Evolutionary conservation across 2,888 invertebrate genomes (phyloP).

Genomic region (Stenoptilia bipunctidactyla): DNA sequence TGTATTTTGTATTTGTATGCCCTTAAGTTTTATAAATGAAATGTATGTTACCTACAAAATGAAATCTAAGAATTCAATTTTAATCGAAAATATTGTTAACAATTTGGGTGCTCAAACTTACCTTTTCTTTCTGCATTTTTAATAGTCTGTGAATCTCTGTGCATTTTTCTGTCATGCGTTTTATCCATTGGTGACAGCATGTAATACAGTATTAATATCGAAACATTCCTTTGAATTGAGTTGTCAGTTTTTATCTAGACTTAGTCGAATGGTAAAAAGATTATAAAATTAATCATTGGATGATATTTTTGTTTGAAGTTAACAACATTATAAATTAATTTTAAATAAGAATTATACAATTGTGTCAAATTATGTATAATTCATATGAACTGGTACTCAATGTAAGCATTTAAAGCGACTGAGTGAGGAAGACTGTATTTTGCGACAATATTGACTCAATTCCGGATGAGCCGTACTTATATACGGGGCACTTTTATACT

Average conservation of each 20-base stretch:
- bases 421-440: slow-evolving; percentile 50
- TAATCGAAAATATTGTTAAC: neutral
- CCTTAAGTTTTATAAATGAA: slow-evolving; percentile 11
- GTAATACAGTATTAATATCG: slow-evolving; percentile 50
- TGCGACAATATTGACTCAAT: slow-evolving; percentile 37
- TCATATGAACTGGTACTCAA: slow-evolving; percentile 21
- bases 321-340: slow-evolving; percentile 31
- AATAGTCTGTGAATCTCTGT: slow-evolving; percentile 30
- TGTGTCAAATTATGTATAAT: slow-evolving; percentile 41
- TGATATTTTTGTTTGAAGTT: slow-evolving; percentile 36
- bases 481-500: too few relatives aligned
- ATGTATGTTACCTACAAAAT: slow-evolving; percentile 3
- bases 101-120: slow-evolving; percentile 21
- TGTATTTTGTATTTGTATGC: too few relatives aligned
- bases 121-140: slow-evolving; percentile 16
- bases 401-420: slow-evolving; percentile 50
- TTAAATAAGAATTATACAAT: slow-evolving; percentile 45
- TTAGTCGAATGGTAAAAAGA: slow-evolving; percentile 33
- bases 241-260: slow-evolving; percentile 36
- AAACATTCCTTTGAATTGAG: slow-evolving; percentile 63
- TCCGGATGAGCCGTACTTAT: slow-evolving; percentile 5
- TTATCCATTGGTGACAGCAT: slow-evolving; percentile 16
- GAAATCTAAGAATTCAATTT: slow-evolving; percentile 20
- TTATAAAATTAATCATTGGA: slow-evolving; percentile 46
- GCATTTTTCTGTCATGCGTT: slow-evolving; percentile 12